phyloP scores from a whole-genome alignment of 2,888 invertebrate species.

The Atherix ibis region DNA sequence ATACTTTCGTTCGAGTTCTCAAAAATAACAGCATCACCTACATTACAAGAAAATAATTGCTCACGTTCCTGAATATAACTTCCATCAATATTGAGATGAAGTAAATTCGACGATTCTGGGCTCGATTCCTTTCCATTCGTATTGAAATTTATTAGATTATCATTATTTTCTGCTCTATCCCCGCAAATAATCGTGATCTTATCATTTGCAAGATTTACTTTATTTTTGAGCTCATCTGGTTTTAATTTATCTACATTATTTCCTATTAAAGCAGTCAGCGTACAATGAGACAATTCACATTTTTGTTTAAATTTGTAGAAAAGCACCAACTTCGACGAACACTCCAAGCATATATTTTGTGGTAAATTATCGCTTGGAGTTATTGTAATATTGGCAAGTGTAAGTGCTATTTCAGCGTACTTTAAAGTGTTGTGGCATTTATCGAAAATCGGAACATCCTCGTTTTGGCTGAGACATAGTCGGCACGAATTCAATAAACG shows the following conservation, averaged over 20 bases:
- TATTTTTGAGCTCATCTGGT: no score
- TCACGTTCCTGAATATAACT: no score
- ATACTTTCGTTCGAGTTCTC: not conserved
- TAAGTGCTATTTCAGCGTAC: slow-evolving; percentile 1
- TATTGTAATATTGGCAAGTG: not conserved
- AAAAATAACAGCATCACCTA: not conserved
- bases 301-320: slow-evolving; percentile 21
- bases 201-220: no score
- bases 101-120: no score
- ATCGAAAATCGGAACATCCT: not conserved
- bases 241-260: no score
- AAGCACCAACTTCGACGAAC: slow-evolving; percentile 17
- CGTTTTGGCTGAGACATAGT: not conserved
- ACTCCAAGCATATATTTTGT: slow-evolving; percentile 15
- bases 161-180: no score
- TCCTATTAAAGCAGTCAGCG: slow-evolving; percentile 1
- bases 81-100: no score
- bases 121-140: no score
- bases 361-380: slow-evolving; percentile 1
- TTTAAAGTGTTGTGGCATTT: not conserved
- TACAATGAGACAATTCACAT: slow-evolving; percentile 13
- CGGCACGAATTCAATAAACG: not conserved
- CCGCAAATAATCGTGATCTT: no score
- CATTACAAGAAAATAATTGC: not conserved
- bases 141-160: no score